Evolutionary conservation across 1,140 invertebrate species (phyloP).

Genomic region (Drosophila busckii): DNA sequence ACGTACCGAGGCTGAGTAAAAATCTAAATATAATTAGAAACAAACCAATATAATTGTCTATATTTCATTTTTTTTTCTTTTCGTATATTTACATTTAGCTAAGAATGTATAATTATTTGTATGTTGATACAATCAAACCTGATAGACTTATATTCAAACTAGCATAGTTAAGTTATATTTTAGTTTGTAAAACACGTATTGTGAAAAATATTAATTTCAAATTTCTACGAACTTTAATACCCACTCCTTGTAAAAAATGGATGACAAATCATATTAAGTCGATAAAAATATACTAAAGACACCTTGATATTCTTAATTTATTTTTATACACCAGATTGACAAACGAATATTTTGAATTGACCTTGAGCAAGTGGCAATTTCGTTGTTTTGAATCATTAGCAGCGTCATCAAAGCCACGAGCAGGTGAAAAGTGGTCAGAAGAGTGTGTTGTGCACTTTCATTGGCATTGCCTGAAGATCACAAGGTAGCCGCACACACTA

Average conservation of each 20-base stretch:
- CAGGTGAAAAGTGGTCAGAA: slow-evolving; percentile 2
- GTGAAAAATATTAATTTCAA: slow-evolving; percentile 1
- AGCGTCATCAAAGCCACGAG: slow-evolving; percentile 44
- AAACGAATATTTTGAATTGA: slow-evolving; percentile 49
- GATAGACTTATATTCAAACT: too few species aligned
- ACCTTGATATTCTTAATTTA: slow-evolving; percentile 65
- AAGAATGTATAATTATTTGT: too few species aligned
- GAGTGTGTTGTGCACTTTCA: slow-evolving; percentile 36
- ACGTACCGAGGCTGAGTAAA: too few species aligned
- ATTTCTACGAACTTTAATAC: neutral
- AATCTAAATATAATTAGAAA: too few species aligned
- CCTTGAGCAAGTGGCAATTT: slow-evolving; percentile 53
- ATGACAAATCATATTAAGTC: slow-evolving; percentile 34
- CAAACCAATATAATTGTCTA: too few species aligned
- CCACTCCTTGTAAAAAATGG: slow-evolving; percentile 4
- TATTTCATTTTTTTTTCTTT: too few species aligned
- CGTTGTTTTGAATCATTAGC: slow-evolving; percentile 58
- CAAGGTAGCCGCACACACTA: slow-evolving; percentile 38
- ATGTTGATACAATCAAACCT: too few species aligned
- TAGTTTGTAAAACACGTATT: too few species aligned
- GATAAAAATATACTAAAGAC: slow-evolving; percentile 30
- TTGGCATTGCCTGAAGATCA: slow-evolving; percentile 59
- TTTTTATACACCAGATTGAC: slow-evolving; percentile 52
- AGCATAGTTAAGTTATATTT: too few species aligned
- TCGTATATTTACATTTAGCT: too few species aligned